Percentiles rank a stretch among this genome's conserved stretches.
These are phyloP conservation scores for Monochamus alternatus DNA, from an alignment of 2,888 invertebrate species.

Conservation along the genomic window DNA sequence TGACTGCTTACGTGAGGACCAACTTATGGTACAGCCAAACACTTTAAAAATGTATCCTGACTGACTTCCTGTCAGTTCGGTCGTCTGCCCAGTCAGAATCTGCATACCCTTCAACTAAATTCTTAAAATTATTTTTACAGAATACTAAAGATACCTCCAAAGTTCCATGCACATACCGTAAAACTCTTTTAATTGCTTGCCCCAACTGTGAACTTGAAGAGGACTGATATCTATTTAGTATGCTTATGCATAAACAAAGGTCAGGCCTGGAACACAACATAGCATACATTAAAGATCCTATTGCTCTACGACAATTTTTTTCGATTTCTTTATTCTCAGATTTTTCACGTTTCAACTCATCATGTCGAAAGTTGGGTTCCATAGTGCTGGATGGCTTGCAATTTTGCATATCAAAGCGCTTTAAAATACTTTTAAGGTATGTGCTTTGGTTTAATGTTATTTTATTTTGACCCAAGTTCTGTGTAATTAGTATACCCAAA, in stretches of 20 bases:
- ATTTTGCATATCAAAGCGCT: slow-evolving; percentile 30
- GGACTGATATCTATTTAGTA: slow-evolving; percentile 49
- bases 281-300: slow-evolving; percentile 49
- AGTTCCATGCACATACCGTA: slow-evolving; percentile 8
- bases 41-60: slow-evolving; percentile 15
- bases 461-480: slow-evolving; percentile 31
- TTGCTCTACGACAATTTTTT: slow-evolving; percentile 34
- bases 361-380: slow-evolving; percentile 37
- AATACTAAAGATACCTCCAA: background rate
- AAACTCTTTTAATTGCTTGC: slow-evolving; percentile 48
- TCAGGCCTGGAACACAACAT: slow-evolving; percentile 47
- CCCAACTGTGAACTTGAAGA: slow-evolving; percentile 40
- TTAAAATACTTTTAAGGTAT: slow-evolving; percentile 38
- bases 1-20: background rate
- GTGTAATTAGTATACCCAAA: slow-evolving; percentile 40
- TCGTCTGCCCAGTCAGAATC: slow-evolving; percentile 17
- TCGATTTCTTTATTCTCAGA: slow-evolving; percentile 38
- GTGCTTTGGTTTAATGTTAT: slow-evolving; percentile 36
- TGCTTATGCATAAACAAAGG: slow-evolving; percentile 41
- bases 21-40: background rate
- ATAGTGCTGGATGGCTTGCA: slow-evolving; percentile 36
- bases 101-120: slow-evolving; percentile 1
- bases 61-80: background rate
- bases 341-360: slow-evolving; percentile 27
- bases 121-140: background rate